Evolutionary conservation across 2,113 vertebrate species (phyloP).

Genomic region (Brachionichthys hirsutus): DNA sequence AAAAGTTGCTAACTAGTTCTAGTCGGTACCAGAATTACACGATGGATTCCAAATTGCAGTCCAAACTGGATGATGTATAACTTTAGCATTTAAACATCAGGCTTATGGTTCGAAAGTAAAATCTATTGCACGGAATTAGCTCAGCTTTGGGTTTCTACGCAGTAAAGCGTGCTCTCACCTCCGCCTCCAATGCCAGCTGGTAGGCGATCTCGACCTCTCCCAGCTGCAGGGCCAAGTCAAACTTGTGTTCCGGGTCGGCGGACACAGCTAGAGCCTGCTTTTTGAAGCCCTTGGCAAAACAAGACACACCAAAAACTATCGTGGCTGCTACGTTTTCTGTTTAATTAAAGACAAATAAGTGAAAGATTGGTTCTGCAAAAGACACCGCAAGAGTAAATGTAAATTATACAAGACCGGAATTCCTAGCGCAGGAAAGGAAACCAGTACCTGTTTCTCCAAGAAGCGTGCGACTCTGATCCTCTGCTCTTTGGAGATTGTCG

Average conservation of each 20-base stretch:
- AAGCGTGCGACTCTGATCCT: conserved; percentile 97
- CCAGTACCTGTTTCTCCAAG: conserved; percentile 94
- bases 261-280: conserved; percentile 93
- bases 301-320: neutral
- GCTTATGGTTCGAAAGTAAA: too few species aligned
- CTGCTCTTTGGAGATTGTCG: conserved; percentile 97
- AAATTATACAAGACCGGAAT: conserved; percentile 19
- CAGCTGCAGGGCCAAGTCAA: conserved; percentile 92
- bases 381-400: too few species aligned
- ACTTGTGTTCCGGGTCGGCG: conserved; percentile 91
- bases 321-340: too few species aligned
- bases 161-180: conserved; percentile 76
- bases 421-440: conserved; percentile 8
- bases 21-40: too few species aligned
- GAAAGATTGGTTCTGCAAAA: too few species aligned
- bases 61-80: too few species aligned
- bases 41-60: too few species aligned
- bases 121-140: too few species aligned
- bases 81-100: too few species aligned
- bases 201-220: conserved; percentile 90
- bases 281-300: conserved; percentile 85
- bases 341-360: too few species aligned
- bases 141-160: neutral
- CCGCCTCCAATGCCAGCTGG: conserved; percentile 88
- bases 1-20: too few species aligned